Base-by-base conservation (phyloP, 2,888 invertebrate species). In the Schizaphis graminum region DNA sequence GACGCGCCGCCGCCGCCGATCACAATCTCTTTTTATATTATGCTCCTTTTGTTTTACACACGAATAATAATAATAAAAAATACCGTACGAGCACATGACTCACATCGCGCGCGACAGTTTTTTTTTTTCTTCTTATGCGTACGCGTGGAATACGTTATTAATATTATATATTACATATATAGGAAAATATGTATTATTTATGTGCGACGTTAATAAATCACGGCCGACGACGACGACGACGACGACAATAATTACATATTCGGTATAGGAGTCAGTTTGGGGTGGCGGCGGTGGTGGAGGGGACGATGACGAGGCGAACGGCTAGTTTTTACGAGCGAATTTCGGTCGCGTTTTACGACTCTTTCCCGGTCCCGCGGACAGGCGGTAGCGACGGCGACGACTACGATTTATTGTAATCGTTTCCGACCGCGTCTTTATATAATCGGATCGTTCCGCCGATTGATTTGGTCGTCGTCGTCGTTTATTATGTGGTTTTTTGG, bases 31-130 rank as follows among this genome's bases (percentile, higher is more conserved):
- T 89, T 93, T 77, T 88, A 77, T 77, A 49, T 86, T 86, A 91
- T 13, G 87, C 87, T 92, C 90, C 93, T 94, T 94, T 94, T 94
- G 94, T 94, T 94, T 94, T 91, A 91, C 90, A 86, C 86, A 44
- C 92, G 44, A 67, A 88, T 53, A 49, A 77, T 44, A 89, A 77
- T 28, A 67, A 57, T 57, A 61, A 67, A 44, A 91, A 92, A 89
- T 93, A 93, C 93, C 93, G 93, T 89, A 88, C 91, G 77, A 21
- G 77, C 77, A 91, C 77, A 91, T 91, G 92, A 77, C 88, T 88
- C 53, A 49, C 92, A 61, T 53, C 87, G 89, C 77, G 92, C 89
- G 89, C 67, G 89, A 93, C 92, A 89, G 88, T 89, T 89, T 93
- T 86, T 92, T 53, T 88, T 41, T 53, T 53, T 88, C 28, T 53